Base-by-base conservation (phyloP, 2,113 vertebrate genomes). In the Acrocephalus kingi region DNA sequence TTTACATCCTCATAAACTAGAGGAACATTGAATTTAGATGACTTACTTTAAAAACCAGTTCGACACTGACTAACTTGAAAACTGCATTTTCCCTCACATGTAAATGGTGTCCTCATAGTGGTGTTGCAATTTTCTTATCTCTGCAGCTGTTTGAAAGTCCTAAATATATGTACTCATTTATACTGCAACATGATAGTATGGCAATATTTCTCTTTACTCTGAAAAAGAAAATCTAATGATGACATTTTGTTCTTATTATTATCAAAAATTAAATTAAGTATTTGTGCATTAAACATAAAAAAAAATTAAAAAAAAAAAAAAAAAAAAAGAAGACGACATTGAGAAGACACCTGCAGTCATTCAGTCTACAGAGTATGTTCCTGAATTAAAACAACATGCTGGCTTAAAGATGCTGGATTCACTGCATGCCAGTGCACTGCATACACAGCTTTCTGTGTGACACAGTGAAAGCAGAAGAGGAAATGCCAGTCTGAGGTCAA, bases 11-110 rank as follows among this genome's bases (percentile, higher is more conserved):
- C 24, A 66, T 30, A 61, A 12, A 67, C 18, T 77, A 88, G 79
- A 28, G 39, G 24, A 94, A 56, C 6, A 55, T 52, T 97, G 45
- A 31, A 55, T 90, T 84, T 51, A 94, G 71, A 91, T 78, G 18
- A 85, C 52, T 93, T 68, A 25, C 83, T 95, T 96, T 95, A 93
- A 93, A 96, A 94, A 8, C 52, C 20, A 59, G 3, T 86, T 96
- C 93, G 59, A 49, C 62, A 58, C 33, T n/a, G 15, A 69, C 72
- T 48, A 79, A 75, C 35, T 91, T 93, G 71, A 92, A 87, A 96
- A 33, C 58, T 78, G 19, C 41, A 25, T 69, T 94, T 89, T 82
- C 10, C 28, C 33, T 79, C 56, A 1, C 73, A 81, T 81, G 14
- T 7, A 93, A 93, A 48, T 73, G 28, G 4, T 66, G 31, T 43